Conservation (phyloP, 2,888 invertebrate species). For the Mythimna loreyi region DNA sequence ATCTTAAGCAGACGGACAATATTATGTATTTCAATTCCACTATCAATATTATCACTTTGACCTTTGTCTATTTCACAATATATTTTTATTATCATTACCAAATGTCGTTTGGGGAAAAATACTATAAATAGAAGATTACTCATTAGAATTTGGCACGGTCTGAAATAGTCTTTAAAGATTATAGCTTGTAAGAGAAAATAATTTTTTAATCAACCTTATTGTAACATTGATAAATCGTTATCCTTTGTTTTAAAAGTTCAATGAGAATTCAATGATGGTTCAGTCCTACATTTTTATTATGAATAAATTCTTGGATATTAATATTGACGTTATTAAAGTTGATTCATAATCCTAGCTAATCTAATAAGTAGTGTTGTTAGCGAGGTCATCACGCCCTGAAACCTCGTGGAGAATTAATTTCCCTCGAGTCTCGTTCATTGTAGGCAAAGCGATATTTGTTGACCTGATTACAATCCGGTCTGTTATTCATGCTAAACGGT, state of each 20-base stretch:
- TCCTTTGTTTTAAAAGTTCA: constrained; percentile 5
- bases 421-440: constrained; percentile 63
- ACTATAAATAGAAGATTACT: neutral
- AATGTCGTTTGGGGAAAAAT: neutral
- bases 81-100: constrained; percentile 4
- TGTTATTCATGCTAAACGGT: constrained; percentile 70
- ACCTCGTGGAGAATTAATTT: constrained; percentile 67
- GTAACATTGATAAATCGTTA: constrained; percentile 7
- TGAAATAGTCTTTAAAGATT: neutral
- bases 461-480: constrained; percentile 74
- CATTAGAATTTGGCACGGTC: constrained; percentile 5
- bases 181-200: constrained; percentile 10
- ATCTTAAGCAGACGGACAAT: constrained; percentile 9
- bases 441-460: constrained; percentile 60
- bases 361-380: constrained; percentile 42
- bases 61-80: constrained; percentile 34
- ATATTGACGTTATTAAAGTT: constrained; percentile 28
- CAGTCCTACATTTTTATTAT: constrained; percentile 11
- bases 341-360: constrained; percentile 47
- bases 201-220: constrained; percentile 11
- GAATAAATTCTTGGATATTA: neutral
- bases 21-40: constrained; percentile 6
- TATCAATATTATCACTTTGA: constrained; percentile 25
- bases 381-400: constrained; percentile 55
- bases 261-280: constrained; percentile 5